phyloP scores from a whole-genome alignment of 2,113 vertebrate genomes.

The Columba livia region DNA sequence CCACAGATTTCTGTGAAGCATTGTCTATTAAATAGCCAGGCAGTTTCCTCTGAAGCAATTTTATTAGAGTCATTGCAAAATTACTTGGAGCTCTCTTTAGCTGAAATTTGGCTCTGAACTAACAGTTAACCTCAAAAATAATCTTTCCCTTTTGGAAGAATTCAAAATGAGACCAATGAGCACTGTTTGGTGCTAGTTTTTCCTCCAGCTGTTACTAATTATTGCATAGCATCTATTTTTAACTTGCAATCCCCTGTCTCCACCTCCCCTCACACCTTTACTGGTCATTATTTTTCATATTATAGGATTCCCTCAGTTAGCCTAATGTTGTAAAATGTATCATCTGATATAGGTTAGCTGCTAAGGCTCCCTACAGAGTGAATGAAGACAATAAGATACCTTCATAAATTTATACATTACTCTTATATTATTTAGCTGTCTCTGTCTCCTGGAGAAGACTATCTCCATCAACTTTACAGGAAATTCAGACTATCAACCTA shows the following conservation, averaged over 20 bases:
- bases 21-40: background rate
- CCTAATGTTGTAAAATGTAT: background rate
- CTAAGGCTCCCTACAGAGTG: background rate
- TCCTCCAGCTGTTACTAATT: background rate
- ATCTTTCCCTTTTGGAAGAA: background rate
- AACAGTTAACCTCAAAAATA: constrained; percentile 11
- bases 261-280: background rate
- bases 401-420: background rate
- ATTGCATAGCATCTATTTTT: background rate
- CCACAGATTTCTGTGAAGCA: background rate
- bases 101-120: background rate
- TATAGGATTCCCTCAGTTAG: background rate
- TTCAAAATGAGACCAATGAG: background rate
- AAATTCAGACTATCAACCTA: background rate
- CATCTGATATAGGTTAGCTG: background rate
- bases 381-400: background rate
- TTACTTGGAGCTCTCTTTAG: background rate
- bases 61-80: constrained; percentile 10
- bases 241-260: background rate
- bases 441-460: background rate
- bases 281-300: background rate
- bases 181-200: background rate
- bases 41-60: background rate
- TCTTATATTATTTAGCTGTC: background rate
- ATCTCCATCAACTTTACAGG: background rate